Evolutionary conservation across 1,140 invertebrate genomes (phyloP), one percentile per base, ranked within the genome.

Genomic region (Araneus ventricosus): DNA sequence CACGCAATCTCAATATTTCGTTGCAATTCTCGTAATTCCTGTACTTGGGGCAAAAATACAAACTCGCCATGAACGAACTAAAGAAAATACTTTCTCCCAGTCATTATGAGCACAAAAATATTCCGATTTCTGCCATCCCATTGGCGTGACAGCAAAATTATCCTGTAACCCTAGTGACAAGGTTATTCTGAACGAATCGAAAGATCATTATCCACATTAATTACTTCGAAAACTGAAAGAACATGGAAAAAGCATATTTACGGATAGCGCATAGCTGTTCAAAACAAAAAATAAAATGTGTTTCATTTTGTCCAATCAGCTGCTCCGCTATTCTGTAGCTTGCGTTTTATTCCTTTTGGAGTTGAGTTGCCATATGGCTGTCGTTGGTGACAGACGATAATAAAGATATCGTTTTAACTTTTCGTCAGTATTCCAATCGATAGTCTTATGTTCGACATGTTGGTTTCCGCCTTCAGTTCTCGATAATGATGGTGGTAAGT

Each of bases 331-430:
- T n/a, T 41, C 27, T 45, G 39, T 24, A 57, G 84, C n/a, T 86
- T 86, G 6, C 59, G 20, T 52, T 82, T 30, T 45, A 24, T 75
- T 75, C 70, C 59, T 20, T 75, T 75, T 17, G 17, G 70, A 45
- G 37, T 84, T 84, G 39, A 52, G 82, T 84, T 84, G 82, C 41
- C 82, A 84, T 84, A 87, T 63, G 85, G 22, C 27, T 61, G 57
- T 87, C 34, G 61, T 34, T 87, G 85, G 57, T 87, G 85, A 87
- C 85, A 61, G 52, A 87, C 85, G 52, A 61, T 87, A 59, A 87
- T 87, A 87, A 87, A 87, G 85, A 87, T 87, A 87, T 87, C 85
- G 85, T 87, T 61, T 61, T 59, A 87, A 30, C 85, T 61, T 41
- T 87, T 45, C 34, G 52, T 37, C 52, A 34, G 84, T 59, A 41